A percentile compares a stretch with the other conserved stretches of the same genome.
phyloP scores from a whole-genome alignment of 2,888 invertebrate genomes.

The Hofmannophila pseudospretella region DNA sequence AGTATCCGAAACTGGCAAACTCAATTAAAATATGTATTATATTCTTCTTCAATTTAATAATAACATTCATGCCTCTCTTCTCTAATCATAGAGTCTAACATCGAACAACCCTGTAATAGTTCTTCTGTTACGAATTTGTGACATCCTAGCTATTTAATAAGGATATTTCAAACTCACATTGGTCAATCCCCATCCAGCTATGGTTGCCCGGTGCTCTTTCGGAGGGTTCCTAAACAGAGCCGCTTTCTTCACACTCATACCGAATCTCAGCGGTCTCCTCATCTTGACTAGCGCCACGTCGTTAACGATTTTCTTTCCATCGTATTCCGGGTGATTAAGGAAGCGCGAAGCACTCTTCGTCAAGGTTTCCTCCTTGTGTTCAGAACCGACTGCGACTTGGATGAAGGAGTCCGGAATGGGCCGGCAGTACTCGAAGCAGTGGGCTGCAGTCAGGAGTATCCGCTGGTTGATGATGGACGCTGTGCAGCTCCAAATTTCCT shows the following conservation, averaged over 20 bases:
- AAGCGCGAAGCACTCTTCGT: conserved; percentile 9
- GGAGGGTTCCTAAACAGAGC: conserved; percentile 18
- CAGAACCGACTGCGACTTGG: conserved; percentile 11
- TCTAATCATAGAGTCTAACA: too few relatives aligned
- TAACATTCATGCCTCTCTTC: too few relatives aligned
- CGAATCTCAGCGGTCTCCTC: conserved; percentile 13
- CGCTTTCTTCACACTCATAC: conserved; percentile 16
- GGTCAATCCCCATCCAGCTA: conserved; percentile 28
- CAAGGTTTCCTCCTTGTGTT: conserved; percentile 1
- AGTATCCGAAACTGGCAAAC: too few relatives aligned
- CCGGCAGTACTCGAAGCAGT: conserved; percentile 15
- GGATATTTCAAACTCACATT: conserved; percentile 29
- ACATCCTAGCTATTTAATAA: too few relatives aligned
- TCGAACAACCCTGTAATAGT: too few relatives aligned
- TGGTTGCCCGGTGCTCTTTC: conserved; percentile 8
- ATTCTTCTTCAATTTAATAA: too few relatives aligned
- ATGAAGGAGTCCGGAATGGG: conserved; percentile 7
- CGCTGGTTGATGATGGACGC: conserved; percentile 23
- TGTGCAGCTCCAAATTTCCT: conserved; percentile 17
- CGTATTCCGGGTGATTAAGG: conserved; percentile 22
- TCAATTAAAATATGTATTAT: too few relatives aligned
- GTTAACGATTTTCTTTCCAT: conserved; percentile 6
- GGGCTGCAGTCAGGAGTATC: conserved; percentile 23
- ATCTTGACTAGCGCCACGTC: conserved; percentile 28
- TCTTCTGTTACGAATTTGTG: too few relatives aligned